Percentiles rank a stretch among this genome's conserved stretches.
Evolutionary conservation across 2,797 vertebrate genomes (phyloP).

Genomic region (Protosalanx chinensis): DNA sequence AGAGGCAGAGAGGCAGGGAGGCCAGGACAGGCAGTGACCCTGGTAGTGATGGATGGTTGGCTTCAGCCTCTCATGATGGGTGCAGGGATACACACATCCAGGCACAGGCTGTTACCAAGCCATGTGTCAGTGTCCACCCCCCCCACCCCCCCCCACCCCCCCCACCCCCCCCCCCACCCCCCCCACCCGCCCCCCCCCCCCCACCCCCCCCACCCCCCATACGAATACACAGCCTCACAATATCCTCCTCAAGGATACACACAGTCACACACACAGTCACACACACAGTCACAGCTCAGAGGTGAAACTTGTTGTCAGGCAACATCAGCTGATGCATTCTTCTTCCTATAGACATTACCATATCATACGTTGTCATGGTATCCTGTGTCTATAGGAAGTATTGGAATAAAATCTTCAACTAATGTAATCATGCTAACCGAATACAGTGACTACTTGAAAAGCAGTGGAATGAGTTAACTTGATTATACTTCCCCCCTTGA

Average conservation of each 20-base stretch:
- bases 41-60: constrained; percentile 33
- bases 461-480: background rate
- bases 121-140: constrained; percentile 17
- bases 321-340: constrained; percentile 14
- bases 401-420: background rate
- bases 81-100: constrained; percentile 8
- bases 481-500: background rate
- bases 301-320: background rate
- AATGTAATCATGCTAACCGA: background rate
- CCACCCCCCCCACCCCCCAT: background rate
- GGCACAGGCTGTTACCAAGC: constrained; percentile 2
- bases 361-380: background rate
- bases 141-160: background rate
- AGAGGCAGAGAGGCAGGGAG: too few species aligned
- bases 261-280: constrained; percentile 1
- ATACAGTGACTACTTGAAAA: background rate
- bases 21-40: constrained; percentile 27
- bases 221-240: constrained; percentile 24
- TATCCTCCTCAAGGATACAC: constrained; percentile 33
- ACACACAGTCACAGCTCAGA: background rate
- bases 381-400: background rate
- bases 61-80: constrained; percentile 27
- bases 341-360: background rate
- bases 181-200: background rate
- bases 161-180: background rate